phyloP scores from a whole-genome alignment of 2,888 invertebrate species.

The Oligia fasciuncula region DNA sequence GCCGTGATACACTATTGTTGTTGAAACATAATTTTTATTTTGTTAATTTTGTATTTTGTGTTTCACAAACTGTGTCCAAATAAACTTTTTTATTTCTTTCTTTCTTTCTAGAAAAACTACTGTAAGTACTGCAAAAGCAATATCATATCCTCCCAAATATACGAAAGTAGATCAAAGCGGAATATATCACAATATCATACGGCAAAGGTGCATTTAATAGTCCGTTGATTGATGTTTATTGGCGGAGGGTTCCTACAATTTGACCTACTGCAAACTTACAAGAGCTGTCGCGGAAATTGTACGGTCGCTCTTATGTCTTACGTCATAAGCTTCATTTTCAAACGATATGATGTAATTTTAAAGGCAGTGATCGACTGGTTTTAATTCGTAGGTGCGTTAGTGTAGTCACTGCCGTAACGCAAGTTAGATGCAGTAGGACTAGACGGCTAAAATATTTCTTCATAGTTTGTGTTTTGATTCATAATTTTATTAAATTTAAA shows the following conservation, averaged over 20 bases:
- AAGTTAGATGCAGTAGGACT: conserved; percentile 42
- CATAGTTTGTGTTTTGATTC: background rate
- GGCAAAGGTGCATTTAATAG: conserved; percentile 85
- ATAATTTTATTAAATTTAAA: no score
- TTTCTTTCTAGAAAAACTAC: background rate
- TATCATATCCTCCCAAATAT: background rate
- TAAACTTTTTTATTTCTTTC: no score
- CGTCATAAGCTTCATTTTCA: conserved; percentile 36
- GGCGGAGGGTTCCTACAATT: conserved; percentile 71
- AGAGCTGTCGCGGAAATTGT: conserved; percentile 9
- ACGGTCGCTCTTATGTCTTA: conserved; percentile 15
- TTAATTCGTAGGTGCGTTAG: conserved; percentile 67
- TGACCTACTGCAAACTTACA: conserved; percentile 57
- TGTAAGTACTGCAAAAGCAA: background rate
- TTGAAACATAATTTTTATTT: no score
- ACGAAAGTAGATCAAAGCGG: conserved; percentile 64
- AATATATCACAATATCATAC: conserved; percentile 72
- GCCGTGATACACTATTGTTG: no score
- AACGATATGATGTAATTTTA: background rate
- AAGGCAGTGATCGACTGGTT: conserved; percentile 35
- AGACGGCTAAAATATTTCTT: rapidly evolving
- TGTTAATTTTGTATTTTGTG: no score
- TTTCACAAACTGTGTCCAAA: no score
- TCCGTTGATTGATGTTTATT: conserved; percentile 84
- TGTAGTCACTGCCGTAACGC: conserved; percentile 49